Evolutionary conservation across 2,113 vertebrate genomes (phyloP), one percentile per base, ranked within the genome.

Genomic region (Aegithalos caudatus): DNA sequence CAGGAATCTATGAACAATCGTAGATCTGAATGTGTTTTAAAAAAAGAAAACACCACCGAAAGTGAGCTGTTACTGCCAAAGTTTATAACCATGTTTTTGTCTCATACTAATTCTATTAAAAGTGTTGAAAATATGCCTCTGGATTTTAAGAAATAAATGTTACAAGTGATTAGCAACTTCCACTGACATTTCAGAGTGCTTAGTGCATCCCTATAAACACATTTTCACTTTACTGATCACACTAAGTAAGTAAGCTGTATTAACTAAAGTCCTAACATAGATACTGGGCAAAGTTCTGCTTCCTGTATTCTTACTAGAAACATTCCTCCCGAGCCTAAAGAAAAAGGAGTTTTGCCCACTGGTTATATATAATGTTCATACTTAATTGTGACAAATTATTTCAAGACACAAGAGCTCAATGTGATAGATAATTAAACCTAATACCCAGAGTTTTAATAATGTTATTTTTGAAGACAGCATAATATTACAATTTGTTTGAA

Each of bases 1-100:
- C 88, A 99, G 97, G 97, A 99, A 99, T 86, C 99, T 98, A 97
- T 99, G 99, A 76, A 99, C 99, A 95, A 99, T 99, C 5, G 99
- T 99, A n/a, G 99, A 97, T 83, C 99, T 99, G 94, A 90, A 96
- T 69, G 83, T 57, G 81, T 92, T 92, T 4, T 14, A 70, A 88
- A 74, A 69, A 97, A 93, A 67, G 21, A 86, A 92, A 77, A 54
- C 1, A 18, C 61, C 42, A 86, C 6, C 17, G 15, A 50, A 64
- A 84, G 78, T 70, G 12, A 95, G 53, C 20, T 21, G 8, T 57
- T 79, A 56, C 22, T 64, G 50, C 47, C 14, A 11, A 76, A 65
- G 70, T 57, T 89, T 44, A 78, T 65, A 33, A 79, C 1, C 5
- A 22, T 40, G 64, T 50, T 85, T 85, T 76, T 60, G 11, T 47